Conservation (phyloP, 2,113 vertebrate genomes). For the Ellobius talpinus region DNA sequence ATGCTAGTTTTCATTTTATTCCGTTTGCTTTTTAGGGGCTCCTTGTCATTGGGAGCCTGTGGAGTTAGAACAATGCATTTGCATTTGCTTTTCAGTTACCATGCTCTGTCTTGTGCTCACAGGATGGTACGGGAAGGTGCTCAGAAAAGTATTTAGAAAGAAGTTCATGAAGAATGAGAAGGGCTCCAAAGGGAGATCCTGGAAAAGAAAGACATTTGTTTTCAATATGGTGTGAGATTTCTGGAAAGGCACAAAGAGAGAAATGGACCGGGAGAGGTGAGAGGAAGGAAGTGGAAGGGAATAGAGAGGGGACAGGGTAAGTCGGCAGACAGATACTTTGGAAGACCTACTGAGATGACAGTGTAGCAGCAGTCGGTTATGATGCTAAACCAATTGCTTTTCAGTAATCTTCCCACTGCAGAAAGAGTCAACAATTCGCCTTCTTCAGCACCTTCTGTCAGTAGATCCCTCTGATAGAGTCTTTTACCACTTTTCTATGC, state of each 20-base stretch:
- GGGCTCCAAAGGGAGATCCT: neutral
- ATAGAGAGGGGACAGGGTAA: fast-evolving
- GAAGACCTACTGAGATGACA: neutral
- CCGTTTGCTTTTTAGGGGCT: neutral
- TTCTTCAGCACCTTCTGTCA: neutral
- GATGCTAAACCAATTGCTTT: neutral
- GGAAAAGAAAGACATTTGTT: neutral
- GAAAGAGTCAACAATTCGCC: neutral
- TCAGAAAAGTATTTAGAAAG: neutral
- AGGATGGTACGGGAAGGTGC: neutral
- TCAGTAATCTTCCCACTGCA: neutral
- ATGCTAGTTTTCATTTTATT: conserved; percentile 14
- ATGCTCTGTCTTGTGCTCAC: neutral
- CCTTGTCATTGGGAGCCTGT: neutral
- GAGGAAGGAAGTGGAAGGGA: neutral
- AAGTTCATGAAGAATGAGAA: neutral
- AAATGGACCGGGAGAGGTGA: no score
- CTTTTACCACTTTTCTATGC: neutral
- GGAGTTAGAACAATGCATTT: neutral
- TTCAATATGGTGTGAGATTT: neutral
- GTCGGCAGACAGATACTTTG: neutral
- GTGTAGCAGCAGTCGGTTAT: neutral
- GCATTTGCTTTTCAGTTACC: neutral
- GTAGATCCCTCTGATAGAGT: neutral
- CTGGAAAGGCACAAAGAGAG: neutral